Base-by-base conservation (phyloP, 2,113 vertebrate species). In the Semnornis frantzii region DNA sequence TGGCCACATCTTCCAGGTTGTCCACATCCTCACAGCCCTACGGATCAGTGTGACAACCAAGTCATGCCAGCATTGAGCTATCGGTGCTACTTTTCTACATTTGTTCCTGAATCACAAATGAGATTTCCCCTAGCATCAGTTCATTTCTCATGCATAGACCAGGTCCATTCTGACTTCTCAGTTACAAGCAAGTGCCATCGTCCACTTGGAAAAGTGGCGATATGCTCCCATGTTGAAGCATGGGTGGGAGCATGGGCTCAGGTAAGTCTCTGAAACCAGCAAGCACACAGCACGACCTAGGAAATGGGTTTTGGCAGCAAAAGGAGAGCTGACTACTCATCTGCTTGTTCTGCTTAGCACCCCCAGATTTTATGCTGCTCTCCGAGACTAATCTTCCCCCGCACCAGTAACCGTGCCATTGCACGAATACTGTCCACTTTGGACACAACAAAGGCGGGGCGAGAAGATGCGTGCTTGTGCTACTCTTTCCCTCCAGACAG, bases 271-370 rank as follows among this genome's bases (percentile, higher is more conserved):
- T 0, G 0, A 11, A 42, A 12, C 31, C 16, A 15, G 70, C 8
- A 10, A 55, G 39, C 0, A 1, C 54, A 9, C 10, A 4, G 19
- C 1, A 1, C 9, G 57, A 15, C 55, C 39, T n/a, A 65, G n/a
- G 37, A 60, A 57, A 66, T 1, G 15, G 52, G 52, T 30, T 54
- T 28, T 10, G 64, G 17, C 18, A 37, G 27, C 1, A 1, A 52
- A 18, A 5, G 34, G 18, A 12, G 17, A 7, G 34, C 11, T 25
- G 42, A 5, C 17, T 37, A 37, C 9, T 2, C 65, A 28, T 18
- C 70, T 54, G n/a, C 65, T 63, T 19, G 30, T n/a, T 37, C 25
- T 64, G 71, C 25, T 48, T n/a, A 28, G 12, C 48, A 25, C 71
- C 25, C 12, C 6, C 25, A 7, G 6, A 52, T 25, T 72, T 78